Evolutionary conservation across 2,888 invertebrate genomes (phyloP), one percentile per base, ranked within the genome.

Genomic region (Cryptocheilus praepositus): DNA sequence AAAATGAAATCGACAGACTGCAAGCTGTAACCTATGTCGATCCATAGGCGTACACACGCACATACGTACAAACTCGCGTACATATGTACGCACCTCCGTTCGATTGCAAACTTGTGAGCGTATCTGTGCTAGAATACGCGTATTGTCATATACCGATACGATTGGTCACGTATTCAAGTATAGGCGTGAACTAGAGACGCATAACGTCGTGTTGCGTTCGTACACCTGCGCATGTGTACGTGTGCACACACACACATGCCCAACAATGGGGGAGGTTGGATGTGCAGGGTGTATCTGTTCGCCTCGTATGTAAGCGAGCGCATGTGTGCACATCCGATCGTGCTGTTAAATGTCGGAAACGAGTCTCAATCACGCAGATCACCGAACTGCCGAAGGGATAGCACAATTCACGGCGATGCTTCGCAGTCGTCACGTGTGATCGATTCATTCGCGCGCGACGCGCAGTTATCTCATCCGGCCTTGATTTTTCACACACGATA

Each of bases 1-100:
- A 56, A 65, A 62, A 56, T 71, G 73, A 71, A 73, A 73, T 68
- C 57, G 53, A 36, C 56, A 44, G 55, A 43, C 22, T 49, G 16
- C 44, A 22, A 45, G 55, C 51, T 51, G 55, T 55, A 46, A 64
- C 57, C 15, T 11, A 11, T 18, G 18, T 19, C 15, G 8, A 36
- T 36, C 49, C 54, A 36, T 46, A 61, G 16, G 36, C 36, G 13
- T 22, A 28, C 43, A 61, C n/a, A n/a, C 60, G 60, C 52, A 45
- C 43, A 53, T 44, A 28, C 53, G 36, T 46, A 36, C 36, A 53
- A n/a, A 53, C 25, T 3, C 15, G 25, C 22, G 16, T 53, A 7
- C 8, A 16, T 28, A 28, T 15, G 53, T 25, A n/a, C 22, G 22
- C 21, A 18, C 22, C 19, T 36, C 36, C 8, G 8, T 36, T 36